phyloP scores from a whole-genome alignment of 2,797 vertebrate species.

The Phaenicophaeus curvirostris region DNA sequence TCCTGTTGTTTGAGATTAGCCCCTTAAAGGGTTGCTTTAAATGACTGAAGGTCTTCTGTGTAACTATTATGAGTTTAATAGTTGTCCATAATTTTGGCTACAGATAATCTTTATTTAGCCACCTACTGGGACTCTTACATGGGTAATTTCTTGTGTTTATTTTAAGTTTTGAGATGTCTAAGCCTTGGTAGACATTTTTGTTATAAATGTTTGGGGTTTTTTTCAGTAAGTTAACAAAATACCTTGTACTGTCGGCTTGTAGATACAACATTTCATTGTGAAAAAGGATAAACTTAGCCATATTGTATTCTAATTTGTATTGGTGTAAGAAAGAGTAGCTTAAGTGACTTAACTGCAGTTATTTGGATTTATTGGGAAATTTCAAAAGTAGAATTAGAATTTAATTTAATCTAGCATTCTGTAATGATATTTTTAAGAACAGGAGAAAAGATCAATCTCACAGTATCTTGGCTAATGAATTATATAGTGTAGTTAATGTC shows the following conservation, averaged over 20 bases:
- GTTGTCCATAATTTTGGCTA: background rate
- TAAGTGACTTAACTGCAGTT: background rate
- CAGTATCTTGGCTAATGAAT: background rate
- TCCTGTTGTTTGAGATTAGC: background rate
- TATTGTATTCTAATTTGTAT: background rate
- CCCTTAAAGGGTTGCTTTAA: background rate
- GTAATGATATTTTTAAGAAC: background rate
- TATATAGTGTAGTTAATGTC: background rate
- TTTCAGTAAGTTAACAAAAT: background rate
- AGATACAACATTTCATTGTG: background rate
- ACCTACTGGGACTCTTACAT: background rate
- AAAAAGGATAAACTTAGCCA: background rate
- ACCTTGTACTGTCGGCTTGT: background rate
- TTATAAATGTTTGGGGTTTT: background rate
- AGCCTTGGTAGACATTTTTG: background rate
- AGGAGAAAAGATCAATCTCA: background rate
- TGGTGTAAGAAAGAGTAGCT: background rate
- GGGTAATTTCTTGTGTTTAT: background rate
- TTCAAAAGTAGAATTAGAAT: background rate
- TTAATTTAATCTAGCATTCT: background rate
- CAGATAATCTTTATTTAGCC: background rate
- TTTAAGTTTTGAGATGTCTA: background rate
- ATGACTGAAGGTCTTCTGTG: background rate
- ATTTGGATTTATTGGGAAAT: background rate
- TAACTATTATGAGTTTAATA: background rate